These are phyloP conservation scores for Eleginops maclovinus DNA, from an alignment of 2,113 vertebrate species.

Conservation along the genomic window DNA sequence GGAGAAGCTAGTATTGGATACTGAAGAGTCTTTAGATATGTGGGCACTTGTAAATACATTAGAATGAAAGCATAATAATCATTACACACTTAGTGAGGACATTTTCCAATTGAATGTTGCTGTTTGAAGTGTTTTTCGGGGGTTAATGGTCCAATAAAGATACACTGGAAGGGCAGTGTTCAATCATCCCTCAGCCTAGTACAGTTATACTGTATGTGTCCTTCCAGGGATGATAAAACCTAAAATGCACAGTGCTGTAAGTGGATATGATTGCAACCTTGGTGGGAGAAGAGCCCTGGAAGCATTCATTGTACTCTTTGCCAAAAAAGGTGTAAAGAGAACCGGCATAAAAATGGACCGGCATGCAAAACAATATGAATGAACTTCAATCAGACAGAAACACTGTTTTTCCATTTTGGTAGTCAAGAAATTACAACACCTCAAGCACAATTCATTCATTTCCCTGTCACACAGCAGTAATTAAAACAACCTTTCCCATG, in stretches of 20 bases:
- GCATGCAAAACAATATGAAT: neutral
- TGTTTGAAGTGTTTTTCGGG: neutral
- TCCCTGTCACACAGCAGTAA: constrained; percentile 20
- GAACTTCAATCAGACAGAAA: constrained; percentile 7
- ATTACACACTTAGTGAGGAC: neutral
- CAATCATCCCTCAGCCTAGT: neutral
- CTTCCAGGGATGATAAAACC: neutral
- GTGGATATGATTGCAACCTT: neutral
- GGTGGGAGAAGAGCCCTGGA: neutral
- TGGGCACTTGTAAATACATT: neutral
- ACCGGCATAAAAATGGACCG: neutral
- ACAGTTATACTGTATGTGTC: too few species aligned
- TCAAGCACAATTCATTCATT: neutral
- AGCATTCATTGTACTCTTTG: neutral
- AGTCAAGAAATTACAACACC: constrained; percentile 22
- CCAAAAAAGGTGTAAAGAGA: neutral
- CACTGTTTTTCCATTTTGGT: neutral
- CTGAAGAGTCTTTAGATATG: constrained; percentile 4
- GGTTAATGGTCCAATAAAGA: neutral
- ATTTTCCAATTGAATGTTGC: constrained; percentile 4
- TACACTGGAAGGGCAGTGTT: neutral
- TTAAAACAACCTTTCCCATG: constrained; percentile 4
- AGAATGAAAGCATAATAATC: neutral
- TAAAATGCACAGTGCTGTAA: neutral
- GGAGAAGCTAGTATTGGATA: neutral